A percentile compares a stretch with the other conserved stretches of the same genome.
Evolutionary conservation across 2,888 invertebrate genomes (phyloP).

Genomic region (Creontiades dilutus): DNA sequence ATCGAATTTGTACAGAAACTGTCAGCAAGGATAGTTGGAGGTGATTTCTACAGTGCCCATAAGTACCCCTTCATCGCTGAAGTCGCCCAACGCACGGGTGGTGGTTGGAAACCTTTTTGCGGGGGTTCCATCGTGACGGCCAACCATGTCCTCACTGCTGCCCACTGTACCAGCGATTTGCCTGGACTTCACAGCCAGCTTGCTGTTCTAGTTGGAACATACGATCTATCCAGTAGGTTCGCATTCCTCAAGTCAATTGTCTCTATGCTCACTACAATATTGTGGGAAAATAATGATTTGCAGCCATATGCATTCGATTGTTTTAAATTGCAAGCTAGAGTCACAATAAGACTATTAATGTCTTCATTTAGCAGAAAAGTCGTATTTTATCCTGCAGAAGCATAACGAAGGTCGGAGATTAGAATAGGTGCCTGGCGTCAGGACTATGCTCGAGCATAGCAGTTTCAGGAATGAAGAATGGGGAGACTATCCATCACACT

Average conservation of each 20-base stretch:
- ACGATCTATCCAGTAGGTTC: constrained; percentile 77
- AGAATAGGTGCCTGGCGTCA: too few relatives aligned
- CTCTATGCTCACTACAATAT: too few relatives aligned
- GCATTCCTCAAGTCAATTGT: not conserved
- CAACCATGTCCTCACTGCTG: constrained; percentile 81
- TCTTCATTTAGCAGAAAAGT: too few relatives aligned
- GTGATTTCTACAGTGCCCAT: constrained; percentile 80
- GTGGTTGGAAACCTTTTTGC: constrained; percentile 78
- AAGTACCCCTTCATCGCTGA: constrained; percentile 83
- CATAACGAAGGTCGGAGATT: too few relatives aligned
- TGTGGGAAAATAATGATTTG: too few relatives aligned
- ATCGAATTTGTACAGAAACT: not conserved
- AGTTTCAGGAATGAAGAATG: too few relatives aligned
- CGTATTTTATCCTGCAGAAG: too few relatives aligned
- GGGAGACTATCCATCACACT: too few relatives aligned
- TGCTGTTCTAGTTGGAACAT: constrained; percentile 80
- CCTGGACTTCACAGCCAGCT: constrained; percentile 75
- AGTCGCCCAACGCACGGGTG: constrained; percentile 78
- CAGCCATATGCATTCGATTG: too few relatives aligned
- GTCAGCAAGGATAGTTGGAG: constrained; percentile 79
- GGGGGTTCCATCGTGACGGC: constrained; percentile 81
- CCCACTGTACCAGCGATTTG: constrained; percentile 80
- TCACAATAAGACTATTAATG: too few relatives aligned
- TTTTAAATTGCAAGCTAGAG: too few relatives aligned
- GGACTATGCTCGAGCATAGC: too few relatives aligned